These are phyloP conservation scores for Drosophila arizonae DNA, from an alignment of 1,140 invertebrate species.

Conservation along the genomic window DNA sequence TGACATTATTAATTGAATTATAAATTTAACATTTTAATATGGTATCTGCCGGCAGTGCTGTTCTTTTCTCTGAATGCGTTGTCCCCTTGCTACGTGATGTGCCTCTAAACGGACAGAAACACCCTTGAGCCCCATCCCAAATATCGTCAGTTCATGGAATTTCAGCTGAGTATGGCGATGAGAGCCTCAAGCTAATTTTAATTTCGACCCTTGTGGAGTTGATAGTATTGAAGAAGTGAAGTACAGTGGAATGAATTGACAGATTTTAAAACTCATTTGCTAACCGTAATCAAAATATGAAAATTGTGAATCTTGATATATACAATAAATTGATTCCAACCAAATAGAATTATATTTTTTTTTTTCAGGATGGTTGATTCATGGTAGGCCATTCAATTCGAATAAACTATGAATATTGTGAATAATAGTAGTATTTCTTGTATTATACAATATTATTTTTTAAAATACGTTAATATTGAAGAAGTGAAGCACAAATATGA, in stretches of 20 bases:
- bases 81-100: conserved; percentile 54
- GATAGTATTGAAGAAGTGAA: conserved; percentile 5
- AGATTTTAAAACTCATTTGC: neutral
- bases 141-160: conserved; percentile 53
- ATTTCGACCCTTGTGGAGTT: conserved; percentile 47
- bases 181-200: conserved; percentile 69
- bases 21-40: conserved; percentile 81
- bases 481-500: no score
- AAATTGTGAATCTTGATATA: no score
- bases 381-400: no score
- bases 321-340: no score
- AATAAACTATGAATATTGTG: no score
- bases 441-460: no score
- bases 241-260: neutral
- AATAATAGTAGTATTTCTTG: no score
- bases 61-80: neutral
- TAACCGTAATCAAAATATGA: no score
- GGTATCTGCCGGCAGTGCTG: conserved; percentile 20
- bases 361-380: no score
- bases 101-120: conserved; percentile 49
- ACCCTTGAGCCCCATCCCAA: neutral
- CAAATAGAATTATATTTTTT: no score
- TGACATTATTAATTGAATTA: conserved; percentile 83
- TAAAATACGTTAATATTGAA: no score
- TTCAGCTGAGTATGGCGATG: conserved; percentile 59